Conservation (phyloP, 2,797 vertebrate genomes). For the Selene dorsalis region DNA sequence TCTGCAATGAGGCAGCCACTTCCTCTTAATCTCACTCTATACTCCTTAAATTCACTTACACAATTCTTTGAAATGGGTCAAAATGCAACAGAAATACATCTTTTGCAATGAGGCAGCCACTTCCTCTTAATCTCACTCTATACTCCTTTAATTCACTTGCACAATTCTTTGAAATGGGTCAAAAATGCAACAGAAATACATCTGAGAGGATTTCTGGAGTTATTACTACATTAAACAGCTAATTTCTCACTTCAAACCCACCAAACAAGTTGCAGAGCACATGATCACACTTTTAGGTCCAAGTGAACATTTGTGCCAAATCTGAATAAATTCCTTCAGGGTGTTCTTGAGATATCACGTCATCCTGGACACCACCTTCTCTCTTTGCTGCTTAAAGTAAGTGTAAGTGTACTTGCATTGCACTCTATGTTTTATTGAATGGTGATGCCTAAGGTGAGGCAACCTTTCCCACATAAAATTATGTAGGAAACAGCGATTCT, state of each 20-base stretch:
- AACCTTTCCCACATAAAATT: background rate
- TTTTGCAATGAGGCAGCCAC: background rate
- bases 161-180: background rate
- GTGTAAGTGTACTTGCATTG: background rate
- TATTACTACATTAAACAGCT: background rate
- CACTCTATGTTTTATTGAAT: background rate
- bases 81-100: background rate
- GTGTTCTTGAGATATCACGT: background rate
- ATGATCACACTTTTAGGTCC: background rate
- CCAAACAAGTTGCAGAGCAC: background rate
- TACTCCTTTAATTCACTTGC: background rate
- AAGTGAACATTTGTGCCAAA: background rate
- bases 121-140: slow-evolving; percentile 5
- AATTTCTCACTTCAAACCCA: background rate
- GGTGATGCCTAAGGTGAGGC: background rate
- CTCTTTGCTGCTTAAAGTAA: background rate
- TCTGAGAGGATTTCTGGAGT: background rate
- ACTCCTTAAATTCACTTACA: background rate
- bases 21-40: slow-evolving; percentile 3
- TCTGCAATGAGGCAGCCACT: background rate
- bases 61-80: background rate
- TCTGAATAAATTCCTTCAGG: background rate
- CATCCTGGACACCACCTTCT: no score
- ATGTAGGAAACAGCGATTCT: no score
- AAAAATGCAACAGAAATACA: background rate